phyloP scores from a whole-genome alignment of 1,140 invertebrate species.

The Zaprionus nigranus region DNA sequence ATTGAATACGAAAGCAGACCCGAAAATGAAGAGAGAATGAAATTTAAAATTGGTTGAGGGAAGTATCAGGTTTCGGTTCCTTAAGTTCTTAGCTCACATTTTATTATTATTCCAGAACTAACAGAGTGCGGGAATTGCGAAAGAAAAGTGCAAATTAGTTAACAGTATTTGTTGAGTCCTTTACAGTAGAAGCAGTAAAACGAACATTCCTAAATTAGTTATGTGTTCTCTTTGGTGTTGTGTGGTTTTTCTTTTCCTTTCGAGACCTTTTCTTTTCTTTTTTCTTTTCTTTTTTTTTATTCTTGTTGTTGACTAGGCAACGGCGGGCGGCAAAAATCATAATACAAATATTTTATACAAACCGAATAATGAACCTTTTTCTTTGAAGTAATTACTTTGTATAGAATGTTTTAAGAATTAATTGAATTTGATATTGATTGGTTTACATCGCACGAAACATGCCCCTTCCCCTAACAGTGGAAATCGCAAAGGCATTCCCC shows the following conservation, averaged over 20 bases:
- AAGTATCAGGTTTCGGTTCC: slow-evolving; percentile 45
- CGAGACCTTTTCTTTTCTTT: slow-evolving; percentile 13
- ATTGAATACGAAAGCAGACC: slow-evolving; percentile 71
- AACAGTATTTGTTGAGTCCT: slow-evolving; percentile 21
- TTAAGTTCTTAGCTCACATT: slow-evolving; percentile 29
- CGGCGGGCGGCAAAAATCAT: background rate
- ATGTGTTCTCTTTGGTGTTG: slow-evolving; percentile 64
- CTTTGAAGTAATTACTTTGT: background rate
- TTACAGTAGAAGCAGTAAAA: slow-evolving; percentile 7
- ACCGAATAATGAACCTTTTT: background rate
- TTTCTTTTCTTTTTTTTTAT: slow-evolving; percentile 19
- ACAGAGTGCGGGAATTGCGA: slow-evolving; percentile 68
- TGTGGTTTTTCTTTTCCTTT: slow-evolving; percentile 29
- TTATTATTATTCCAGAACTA: slow-evolving; percentile 30
- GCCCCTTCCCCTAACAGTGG: background rate
- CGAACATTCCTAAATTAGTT: slow-evolving; percentile 43
- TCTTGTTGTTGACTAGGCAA: slow-evolving; percentile 30
- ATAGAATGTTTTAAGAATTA: background rate
- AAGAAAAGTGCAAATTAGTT: slow-evolving; percentile 78
- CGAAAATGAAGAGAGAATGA: slow-evolving; percentile 39
- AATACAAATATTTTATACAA: slow-evolving; percentile 5
- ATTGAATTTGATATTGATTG: background rate
- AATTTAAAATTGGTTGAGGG: slow-evolving; percentile 11
- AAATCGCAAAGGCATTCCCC: background rate
- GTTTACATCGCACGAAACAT: slow-evolving; percentile 1